Base-by-base conservation (phyloP, 2,797 vertebrate species). In the Enteromius paludinosus region DNA sequence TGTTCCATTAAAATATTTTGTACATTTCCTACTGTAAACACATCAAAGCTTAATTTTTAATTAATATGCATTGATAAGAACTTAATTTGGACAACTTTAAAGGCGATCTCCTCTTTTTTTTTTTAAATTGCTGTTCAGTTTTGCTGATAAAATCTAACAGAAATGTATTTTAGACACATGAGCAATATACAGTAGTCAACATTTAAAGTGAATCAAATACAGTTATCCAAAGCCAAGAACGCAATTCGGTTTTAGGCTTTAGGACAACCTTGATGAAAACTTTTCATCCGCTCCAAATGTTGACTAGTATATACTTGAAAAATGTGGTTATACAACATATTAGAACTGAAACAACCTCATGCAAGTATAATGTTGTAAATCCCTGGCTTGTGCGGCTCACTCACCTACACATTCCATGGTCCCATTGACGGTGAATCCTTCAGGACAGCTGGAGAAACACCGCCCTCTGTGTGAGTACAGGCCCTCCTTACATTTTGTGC, bases 401-500 rank as follows among this genome's bases (percentile, higher is more conserved):
- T 96, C 90, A 99, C 98, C 97, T 72, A 95, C 94, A 94, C 98
- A 99, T 93, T 99, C 98, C 96, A 96, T 96, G 84, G 97, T 98
- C 85, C 96, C 94, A 0, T 98, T 98, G 90, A 92, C 87, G 17
- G 95, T 89, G 56, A 96, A 96, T 86, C 97, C 97, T 84, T 96
- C 95, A 0, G 98, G 97, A 92, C 98, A 99, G 73, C 94, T 95
- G 66, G 93, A 87, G 10, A 97, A 97, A 90, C 98, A 99, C 85
- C 96, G 95, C 84, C 98, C 97, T 93, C 97, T 97, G 95, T 98
- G 96, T 91, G 97, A 96, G 94, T 97, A 99, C 89, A 97, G 93
- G 89, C 95, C 97, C 90, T 98, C 97, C 94, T 97, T 98, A 93
- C 98, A 99, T 94, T 98, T 99, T 93, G 97, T 98, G 95, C 98